phyloP scores from a whole-genome alignment of 1,140 invertebrate genomes.

The Ephestia elutella region DNA sequence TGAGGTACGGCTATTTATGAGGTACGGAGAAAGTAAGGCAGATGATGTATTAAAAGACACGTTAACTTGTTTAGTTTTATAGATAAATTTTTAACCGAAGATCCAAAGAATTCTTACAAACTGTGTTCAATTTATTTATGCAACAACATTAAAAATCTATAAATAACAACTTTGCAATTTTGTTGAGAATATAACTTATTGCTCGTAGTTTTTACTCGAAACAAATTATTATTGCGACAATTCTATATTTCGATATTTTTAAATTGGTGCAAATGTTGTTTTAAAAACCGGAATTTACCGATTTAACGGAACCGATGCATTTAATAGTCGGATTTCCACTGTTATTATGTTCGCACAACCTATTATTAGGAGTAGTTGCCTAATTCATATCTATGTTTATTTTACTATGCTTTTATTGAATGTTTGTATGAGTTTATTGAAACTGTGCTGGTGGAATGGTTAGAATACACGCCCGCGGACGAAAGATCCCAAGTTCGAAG shows the following conservation, averaged over 20 bases:
- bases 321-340: neutral
- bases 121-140: neutral
- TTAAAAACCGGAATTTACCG: slow-evolving; percentile 1
- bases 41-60: too few species aligned
- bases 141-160: neutral
- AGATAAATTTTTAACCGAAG: too few species aligned
- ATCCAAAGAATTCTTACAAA: too few species aligned
- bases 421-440: too few species aligned
- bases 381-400: neutral
- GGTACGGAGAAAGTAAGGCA: too few species aligned
- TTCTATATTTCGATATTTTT: neutral
- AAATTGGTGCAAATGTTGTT: neutral
- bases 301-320: neutral
- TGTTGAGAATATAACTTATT: neutral
- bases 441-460: too few species aligned
- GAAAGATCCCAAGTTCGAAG: too few species aligned
- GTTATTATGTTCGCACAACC: neutral
- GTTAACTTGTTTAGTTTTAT: too few species aligned
- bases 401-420: neutral
- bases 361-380: neutral
- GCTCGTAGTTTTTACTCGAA: neutral
- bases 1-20: too few species aligned
- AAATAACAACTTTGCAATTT: neutral
- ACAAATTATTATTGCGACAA: neutral
- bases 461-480: too few species aligned